A percentile compares a stretch with the other conserved stretches of the same genome.
phyloP scores from a whole-genome alignment of 2,888 invertebrate species.

The Druceiella hillmani region DNA sequence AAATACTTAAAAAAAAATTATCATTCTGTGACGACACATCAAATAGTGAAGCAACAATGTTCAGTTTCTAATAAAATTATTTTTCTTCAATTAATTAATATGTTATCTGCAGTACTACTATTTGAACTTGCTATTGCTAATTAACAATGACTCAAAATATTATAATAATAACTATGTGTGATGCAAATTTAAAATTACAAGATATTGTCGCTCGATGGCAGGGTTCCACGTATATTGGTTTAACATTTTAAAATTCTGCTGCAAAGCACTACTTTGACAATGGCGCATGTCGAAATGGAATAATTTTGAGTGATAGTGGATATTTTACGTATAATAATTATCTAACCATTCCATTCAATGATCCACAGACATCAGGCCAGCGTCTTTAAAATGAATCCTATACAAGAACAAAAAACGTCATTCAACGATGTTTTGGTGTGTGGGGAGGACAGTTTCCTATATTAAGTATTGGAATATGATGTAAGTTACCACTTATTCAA shows the following conservation, averaged over 20 bases:
- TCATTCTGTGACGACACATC: no score
- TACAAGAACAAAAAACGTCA: slow-evolving; percentile 11
- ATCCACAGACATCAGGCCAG: slow-evolving; percentile 13
- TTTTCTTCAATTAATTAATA: no score
- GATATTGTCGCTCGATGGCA: slow-evolving; percentile 12
- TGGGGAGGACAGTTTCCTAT: slow-evolving; percentile 13
- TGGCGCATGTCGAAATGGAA: slow-evolving; percentile 10
- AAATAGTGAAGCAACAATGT: no score
- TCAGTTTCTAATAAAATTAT: no score
- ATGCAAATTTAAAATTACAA: slow-evolving; percentile 4
- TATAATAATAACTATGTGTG: no score
- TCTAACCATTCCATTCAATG: slow-evolving; percentile 12
- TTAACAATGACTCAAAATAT: no score
- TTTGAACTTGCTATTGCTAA: no score
- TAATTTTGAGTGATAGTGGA: no score
- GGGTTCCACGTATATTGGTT: slow-evolving; percentile 16
- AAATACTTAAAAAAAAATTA: no score
- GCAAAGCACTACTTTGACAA: no score
- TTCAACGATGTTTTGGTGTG: slow-evolving; percentile 16
- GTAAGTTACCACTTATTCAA: slow-evolving; percentile 12
- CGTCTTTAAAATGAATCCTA: slow-evolving; percentile 15
- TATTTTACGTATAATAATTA: slow-evolving; percentile 14
- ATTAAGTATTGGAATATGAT: slow-evolving; percentile 16
- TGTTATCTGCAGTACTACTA: no score
- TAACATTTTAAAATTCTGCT: slow-evolving; percentile 11